phyloP scores from a whole-genome alignment of 1,140 invertebrate species.

The Helicoverpa armigera region DNA sequence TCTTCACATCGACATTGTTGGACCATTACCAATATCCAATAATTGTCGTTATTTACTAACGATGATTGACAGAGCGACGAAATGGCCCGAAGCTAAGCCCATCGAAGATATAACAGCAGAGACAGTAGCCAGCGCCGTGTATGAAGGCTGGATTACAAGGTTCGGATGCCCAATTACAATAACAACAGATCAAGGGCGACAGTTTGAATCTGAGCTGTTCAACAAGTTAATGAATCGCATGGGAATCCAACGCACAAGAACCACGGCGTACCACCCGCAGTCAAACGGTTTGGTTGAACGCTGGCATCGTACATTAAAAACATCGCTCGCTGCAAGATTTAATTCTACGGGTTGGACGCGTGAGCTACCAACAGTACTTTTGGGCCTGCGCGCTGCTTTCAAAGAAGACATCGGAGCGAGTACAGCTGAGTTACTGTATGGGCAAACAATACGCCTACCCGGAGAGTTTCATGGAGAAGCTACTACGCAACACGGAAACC shows the following conservation, averaged over 20 bases:
- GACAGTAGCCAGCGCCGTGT: constrained; percentile 55
- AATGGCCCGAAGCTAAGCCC: constrained; percentile 82
- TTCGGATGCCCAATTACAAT: constrained; percentile 63
- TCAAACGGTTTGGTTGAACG: constrained; percentile 14
- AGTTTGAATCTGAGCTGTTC: constrained; percentile 74
- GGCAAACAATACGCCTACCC: too few relatives aligned
- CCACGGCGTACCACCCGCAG: constrained; percentile 66
- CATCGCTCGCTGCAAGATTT: not conserved
- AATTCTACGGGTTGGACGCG: not conserved
- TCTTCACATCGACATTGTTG: not conserved
- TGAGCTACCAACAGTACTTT: not conserved
- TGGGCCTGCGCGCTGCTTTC: not conserved
- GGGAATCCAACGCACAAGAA: constrained; percentile 62
- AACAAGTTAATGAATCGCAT: constrained; percentile 54
- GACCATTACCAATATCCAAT: not conserved
- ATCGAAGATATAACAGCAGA: constrained; percentile 73
- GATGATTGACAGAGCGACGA: constrained; percentile 74
- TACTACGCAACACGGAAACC: too few relatives aligned
- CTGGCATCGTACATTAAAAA: not conserved
- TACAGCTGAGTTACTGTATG: too few relatives aligned
- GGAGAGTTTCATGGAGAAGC: too few relatives aligned
- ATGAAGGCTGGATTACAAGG: constrained; percentile 60
- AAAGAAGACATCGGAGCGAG: too few relatives aligned
- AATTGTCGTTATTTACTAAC: constrained; percentile 18
- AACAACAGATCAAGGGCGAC: constrained; percentile 69